Conservation (phyloP, 1,140 invertebrate genomes). For the Popillia japonica region DNA sequence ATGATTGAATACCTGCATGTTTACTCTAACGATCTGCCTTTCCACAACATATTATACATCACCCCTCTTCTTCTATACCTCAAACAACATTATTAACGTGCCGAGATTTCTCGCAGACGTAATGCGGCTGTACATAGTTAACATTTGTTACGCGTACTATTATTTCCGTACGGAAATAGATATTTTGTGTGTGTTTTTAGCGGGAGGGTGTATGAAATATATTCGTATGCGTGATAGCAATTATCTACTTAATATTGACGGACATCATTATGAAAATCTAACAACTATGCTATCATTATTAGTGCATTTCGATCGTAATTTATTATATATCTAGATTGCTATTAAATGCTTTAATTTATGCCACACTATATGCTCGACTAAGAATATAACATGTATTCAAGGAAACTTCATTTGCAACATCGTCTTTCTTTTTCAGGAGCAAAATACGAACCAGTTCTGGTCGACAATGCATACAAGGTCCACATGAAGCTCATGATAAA, state of each 20-base stretch:
- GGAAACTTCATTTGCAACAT: not conserved
- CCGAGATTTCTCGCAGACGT: conserved; percentile 4
- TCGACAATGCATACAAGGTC: conserved; percentile 79
- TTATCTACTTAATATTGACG: too few relatives aligned
- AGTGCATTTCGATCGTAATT: too few relatives aligned
- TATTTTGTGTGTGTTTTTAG: not conserved
- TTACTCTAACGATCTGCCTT: conserved; percentile 26
- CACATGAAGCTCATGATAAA: conserved; percentile 80
- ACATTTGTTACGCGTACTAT: not conserved
- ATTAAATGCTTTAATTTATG: too few relatives aligned
- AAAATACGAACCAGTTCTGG: conserved; percentile 75
- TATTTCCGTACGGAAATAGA: not conserved
- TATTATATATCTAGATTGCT: too few relatives aligned
- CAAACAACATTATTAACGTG: conserved; percentile 29
- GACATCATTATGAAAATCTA: too few relatives aligned
- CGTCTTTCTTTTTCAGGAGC: conserved; percentile 65
- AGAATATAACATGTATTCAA: not conserved
- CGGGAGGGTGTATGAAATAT: too few relatives aligned
- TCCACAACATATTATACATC: conserved; percentile 19
- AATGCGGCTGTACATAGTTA: conserved; percentile 17
- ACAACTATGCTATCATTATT: too few relatives aligned
- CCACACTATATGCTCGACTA: too few relatives aligned
- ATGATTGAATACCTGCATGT: conserved; percentile 33
- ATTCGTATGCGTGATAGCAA: too few relatives aligned
- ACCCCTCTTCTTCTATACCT: not conserved